Conservation (phyloP, 2,113 vertebrate species). For the Podiceps cristatus region DNA sequence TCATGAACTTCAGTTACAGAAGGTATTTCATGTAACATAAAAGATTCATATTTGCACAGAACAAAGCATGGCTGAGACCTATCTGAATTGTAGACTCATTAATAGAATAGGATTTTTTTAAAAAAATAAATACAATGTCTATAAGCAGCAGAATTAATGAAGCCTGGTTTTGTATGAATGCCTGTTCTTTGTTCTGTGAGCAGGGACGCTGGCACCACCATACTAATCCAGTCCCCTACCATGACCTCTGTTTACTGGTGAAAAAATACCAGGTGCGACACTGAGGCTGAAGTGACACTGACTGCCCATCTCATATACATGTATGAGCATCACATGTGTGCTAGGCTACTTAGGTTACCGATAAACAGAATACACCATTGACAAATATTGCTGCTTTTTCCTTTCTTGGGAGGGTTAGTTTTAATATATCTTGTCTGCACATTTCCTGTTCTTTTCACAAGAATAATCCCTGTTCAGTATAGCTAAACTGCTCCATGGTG, state of each 20-base stretch:
- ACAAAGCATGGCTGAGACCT: background rate
- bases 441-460: background rate
- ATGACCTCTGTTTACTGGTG: background rate
- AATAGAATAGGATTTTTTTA: background rate
- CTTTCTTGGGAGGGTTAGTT: background rate
- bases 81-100: background rate
- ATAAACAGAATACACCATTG: background rate
- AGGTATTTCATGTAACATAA: background rate
- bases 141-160: background rate
- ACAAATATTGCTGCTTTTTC: background rate
- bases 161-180: background rate
- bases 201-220: background rate
- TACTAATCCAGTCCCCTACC: background rate
- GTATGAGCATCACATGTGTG: background rate
- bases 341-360: background rate
- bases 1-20: background rate
- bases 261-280: background rate
- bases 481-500: background rate
- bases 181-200: background rate
- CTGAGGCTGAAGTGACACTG: background rate
- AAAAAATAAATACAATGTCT: background rate
- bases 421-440: background rate
- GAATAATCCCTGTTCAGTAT: background rate
- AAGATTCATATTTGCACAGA: background rate
- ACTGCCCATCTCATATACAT: background rate